A percentile compares a stretch with the other conserved stretches of the same genome.
Conservation (phyloP, 37 sponge, comb jelly and placozoan genomes). For the Halisarca cf. caerulea region DNA sequence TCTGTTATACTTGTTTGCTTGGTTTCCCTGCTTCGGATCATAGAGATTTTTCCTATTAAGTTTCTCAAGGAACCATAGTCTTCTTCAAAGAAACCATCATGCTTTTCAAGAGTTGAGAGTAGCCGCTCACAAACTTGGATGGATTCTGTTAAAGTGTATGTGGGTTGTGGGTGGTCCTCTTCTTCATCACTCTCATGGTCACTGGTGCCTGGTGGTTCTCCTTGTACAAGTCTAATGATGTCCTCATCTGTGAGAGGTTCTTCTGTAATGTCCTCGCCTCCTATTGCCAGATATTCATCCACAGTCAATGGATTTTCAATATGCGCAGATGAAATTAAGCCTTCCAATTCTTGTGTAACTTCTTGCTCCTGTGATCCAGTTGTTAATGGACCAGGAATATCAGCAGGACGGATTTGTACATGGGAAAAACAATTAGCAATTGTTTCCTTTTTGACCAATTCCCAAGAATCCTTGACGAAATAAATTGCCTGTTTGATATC, state of each 20-base stretch:
- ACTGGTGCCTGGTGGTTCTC: constrained; percentile 1
- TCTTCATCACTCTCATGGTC: constrained; percentile 8
- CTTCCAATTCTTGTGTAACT: too few species aligned
- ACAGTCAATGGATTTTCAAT: background rate
- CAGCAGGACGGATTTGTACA: background rate
- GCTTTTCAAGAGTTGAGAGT: background rate
- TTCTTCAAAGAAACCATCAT: background rate
- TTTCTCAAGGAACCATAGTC: background rate
- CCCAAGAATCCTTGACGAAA: background rate
- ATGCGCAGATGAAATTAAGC: too few species aligned
- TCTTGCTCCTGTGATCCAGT: too few species aligned
- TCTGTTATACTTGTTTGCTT: background rate
- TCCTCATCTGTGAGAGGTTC: constrained; percentile 9
- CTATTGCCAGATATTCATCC: background rate
- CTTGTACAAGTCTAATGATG: constrained; percentile 16
- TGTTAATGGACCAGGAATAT: too few species aligned
- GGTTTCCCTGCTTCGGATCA: background rate
- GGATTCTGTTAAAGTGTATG: background rate
- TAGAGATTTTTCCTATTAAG: background rate
- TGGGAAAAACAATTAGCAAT: constrained; percentile 4
- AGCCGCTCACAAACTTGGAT: background rate
- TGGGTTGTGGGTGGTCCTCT: background rate
- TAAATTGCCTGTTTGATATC: background rate
- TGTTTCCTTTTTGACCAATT: background rate
- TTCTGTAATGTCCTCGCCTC: background rate